Percentiles rank a stretch among this genome's conserved stretches.
Conservation (phyloP, 2,797 vertebrate genomes). For the Alosa sapidissima region DNA sequence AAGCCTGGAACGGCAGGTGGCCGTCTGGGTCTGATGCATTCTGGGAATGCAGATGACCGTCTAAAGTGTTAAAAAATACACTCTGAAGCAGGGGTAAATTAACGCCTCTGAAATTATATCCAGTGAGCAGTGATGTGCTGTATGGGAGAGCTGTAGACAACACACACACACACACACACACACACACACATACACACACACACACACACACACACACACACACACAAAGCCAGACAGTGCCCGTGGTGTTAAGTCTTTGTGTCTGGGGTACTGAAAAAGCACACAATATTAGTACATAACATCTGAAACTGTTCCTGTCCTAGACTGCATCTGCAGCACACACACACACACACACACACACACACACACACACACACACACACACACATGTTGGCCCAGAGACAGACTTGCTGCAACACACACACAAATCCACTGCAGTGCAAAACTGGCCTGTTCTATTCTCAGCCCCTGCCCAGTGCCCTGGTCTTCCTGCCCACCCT, state of each 20-base stretch:
- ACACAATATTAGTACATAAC: too few relatives aligned
- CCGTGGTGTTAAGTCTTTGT: too few relatives aligned
- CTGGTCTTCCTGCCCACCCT: slow-evolving; percentile 26
- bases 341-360: neutral
- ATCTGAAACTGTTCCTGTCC: too few relatives aligned
- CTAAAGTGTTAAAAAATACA: slow-evolving; percentile 47
- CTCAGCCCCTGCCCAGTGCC: neutral
- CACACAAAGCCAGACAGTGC: too few relatives aligned
- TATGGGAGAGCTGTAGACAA: too few relatives aligned
- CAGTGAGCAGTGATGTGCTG: neutral
- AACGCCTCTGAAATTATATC: neutral
- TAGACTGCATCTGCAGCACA: neutral
- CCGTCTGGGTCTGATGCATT: slow-evolving; percentile 23
- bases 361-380: neutral
- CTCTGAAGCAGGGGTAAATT: slow-evolving; percentile 11
- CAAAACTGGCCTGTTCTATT: neutral
- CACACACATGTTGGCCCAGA: neutral
- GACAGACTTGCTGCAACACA: neutral
- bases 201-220: neutral
- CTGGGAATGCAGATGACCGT: slow-evolving; percentile 60
- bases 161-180: too few relatives aligned
- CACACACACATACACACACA: neutral
- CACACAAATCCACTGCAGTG: neutral
- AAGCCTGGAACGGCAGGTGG: neutral
- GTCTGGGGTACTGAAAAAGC: too few relatives aligned